Evolutionary conservation across 2,113 vertebrate genomes (phyloP), one percentile per base, ranked within the genome.

Genomic region (Ptychochromis oligacanthus): DNA sequence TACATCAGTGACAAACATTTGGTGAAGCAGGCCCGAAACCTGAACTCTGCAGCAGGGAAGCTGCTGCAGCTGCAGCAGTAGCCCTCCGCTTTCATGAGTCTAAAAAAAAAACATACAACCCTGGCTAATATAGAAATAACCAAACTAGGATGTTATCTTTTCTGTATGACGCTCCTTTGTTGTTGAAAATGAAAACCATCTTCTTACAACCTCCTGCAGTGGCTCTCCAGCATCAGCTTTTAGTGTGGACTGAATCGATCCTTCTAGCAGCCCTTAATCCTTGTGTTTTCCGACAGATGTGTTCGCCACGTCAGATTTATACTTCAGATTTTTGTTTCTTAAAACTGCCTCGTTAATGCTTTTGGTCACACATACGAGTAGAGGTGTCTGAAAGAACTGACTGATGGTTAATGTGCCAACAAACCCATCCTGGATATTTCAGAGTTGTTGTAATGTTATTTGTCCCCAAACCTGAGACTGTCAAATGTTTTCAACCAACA

Each of bases 11-110:
- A 99, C 95, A 98, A 98, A 95, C 97, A 99, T 96, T 95, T 97
- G 96, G 97, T 97, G 96, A 99, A 99, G 95, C 98, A 99, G 97
- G 98, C 98, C 96, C 97, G 96, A 93, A 97, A 94, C 95, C 96
- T 99, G 95, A 99, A 97, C 92, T 97, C 96, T 4, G 95, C 96
- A 87, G 98, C 98, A 80, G 97, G 96, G 93, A 99, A 97, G 95
- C 94, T 99, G 87, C 96, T 99, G 78, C 97, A 97, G 91, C 97
- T 97, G 88, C 96, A 97, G 87, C 96, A 97, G 92, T 98, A 93
- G 86, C 60, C 72, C 49, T 24, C 17, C 15, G n/a, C 88, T 54
- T 54, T 81, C 83, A 77, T 46, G 22, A 60, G 36, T 49, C 72
- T 46, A 17, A 84, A 75, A 24, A n/a, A 77, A 34, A 85, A 88